Conservation (phyloP, 2,797 vertebrate genomes). For the Pseudopleuronectes americanus region DNA sequence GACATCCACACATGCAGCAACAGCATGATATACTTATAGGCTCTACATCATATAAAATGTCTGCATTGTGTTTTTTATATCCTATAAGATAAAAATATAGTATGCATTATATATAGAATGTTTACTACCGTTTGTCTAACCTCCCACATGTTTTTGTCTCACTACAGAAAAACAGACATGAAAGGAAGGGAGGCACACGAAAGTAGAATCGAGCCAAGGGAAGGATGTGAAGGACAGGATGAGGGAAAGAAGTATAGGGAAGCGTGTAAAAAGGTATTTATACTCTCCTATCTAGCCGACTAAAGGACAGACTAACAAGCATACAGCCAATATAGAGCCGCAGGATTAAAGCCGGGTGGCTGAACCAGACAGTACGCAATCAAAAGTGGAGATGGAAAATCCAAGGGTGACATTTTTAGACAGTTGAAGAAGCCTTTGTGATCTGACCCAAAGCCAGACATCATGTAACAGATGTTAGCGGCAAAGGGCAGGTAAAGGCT, state of each 20-base stretch:
- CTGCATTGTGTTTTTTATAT: neutral
- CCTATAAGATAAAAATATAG: constrained; percentile 3
- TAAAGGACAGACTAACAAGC: constrained; percentile 55
- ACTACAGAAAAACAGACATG: constrained; percentile 35
- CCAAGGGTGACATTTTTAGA: constrained; percentile 38
- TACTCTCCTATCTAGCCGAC: constrained; percentile 47
- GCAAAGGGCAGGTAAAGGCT: constrained; percentile 31
- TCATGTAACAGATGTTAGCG: constrained; percentile 34
- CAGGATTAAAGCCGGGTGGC: constrained; percentile 44
- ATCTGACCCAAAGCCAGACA: constrained; percentile 46
- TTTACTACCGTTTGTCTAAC: constrained; percentile 57
- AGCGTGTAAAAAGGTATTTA: constrained; percentile 74
- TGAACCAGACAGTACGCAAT: constrained; percentile 50
- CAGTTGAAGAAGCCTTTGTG: constrained; percentile 36
- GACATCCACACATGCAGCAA: constrained; percentile 50
- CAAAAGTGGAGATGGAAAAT: constrained; percentile 50
- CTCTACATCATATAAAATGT: too few relatives aligned
- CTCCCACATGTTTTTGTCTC: constrained; percentile 46
- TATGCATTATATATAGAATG: constrained; percentile 21
- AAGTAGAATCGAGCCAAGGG: constrained; percentile 65
- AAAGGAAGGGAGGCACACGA: constrained; percentile 76
- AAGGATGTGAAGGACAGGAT: constrained; percentile 78
- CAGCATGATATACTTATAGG: neutral
- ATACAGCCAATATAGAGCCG: constrained; percentile 30
- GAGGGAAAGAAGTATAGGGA: constrained; percentile 69